A percentile compares a stretch with the other conserved stretches of the same genome.
phyloP scores from a whole-genome alignment of 2,113 vertebrate genomes.

The Tyrannus savana region DNA sequence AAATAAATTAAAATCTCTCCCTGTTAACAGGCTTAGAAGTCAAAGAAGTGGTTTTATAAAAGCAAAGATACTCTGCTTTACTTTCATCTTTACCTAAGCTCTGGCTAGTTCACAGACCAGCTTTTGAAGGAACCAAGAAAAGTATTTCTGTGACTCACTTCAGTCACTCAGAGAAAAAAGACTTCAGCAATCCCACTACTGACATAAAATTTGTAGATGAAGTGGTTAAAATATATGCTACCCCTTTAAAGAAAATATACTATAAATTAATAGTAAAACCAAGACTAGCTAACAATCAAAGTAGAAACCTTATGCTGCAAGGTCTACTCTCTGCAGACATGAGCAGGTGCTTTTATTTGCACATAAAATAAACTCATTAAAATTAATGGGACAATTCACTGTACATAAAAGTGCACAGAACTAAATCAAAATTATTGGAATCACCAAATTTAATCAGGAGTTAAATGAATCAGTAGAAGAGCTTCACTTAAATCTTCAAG shows the following conservation, averaged over 20 bases:
- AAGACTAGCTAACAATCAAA: background rate
- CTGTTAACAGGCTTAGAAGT: background rate
- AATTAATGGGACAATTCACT: background rate
- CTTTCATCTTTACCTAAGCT: background rate
- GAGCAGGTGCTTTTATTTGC: background rate
- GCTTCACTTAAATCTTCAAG: background rate
- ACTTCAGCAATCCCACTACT: background rate
- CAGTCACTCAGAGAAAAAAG: background rate
- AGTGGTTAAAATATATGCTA: background rate
- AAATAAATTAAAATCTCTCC: background rate
- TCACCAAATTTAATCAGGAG: slow-evolving; percentile 7
- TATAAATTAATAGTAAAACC: background rate
- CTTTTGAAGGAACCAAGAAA: background rate
- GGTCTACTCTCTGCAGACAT: background rate
- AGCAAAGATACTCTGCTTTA: background rate
- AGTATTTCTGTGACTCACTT: background rate
- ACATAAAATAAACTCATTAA: background rate
- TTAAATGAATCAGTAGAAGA: background rate
- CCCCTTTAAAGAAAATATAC: background rate
- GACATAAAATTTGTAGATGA: background rate
- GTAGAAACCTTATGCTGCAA: background rate
- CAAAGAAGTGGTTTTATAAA: background rate
- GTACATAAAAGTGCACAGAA: background rate
- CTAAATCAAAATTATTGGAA: slow-evolving; percentile 7
- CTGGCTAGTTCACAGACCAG: background rate